Base-by-base conservation (phyloP, 2,888 invertebrate species). In the Pammene fasciana region DNA sequence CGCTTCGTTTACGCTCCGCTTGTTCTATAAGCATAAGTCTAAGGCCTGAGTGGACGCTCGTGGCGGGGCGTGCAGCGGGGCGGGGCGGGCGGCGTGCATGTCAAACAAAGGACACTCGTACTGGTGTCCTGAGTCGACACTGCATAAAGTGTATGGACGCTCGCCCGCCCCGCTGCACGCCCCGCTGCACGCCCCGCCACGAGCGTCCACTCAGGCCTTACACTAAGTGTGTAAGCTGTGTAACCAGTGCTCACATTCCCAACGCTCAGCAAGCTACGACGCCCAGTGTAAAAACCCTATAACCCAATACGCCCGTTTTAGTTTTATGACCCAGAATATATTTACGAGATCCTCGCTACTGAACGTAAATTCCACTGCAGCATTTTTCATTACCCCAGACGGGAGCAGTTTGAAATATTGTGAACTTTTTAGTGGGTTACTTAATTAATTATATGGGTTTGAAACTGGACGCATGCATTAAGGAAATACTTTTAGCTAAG, bases 331-430 rank as follows among this genome's bases (percentile, higher is more conserved):
- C 76, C 72, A 75, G 86, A 87, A 89, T 89, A 87, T 87, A 88
- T 90, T 90, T 90, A 89, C 87, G 87, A 81, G 82, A 82, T 82
- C 84, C 79, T n/a, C 85, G 84, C 86, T 88, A 84, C 82, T 83
- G 87, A 82, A 82, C 86, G 86, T 89, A 87, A 88, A 89, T 79
- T 85, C 81, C 75, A 79, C 78, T 76, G 82, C 79, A 81, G 80
- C 78, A 83, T 83, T 85, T 86, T 86, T 85, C 85, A 86, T 87
- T 85, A 81, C 81, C 64, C 64, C 68, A 71, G 66, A 75, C 73
- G 74, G 67, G 70, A 70, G 72, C 68, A 59, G 55, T 71, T 68
- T 65, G 60, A 65, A 55, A 72, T 70, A 70, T 65, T 55, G 70
- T 70, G 67, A 46, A 38, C 56, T 41, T 68, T 61, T 60, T 57